These are phyloP conservation scores for Stegophylla sp. DNA, from an alignment of 2,888 invertebrate genomes.

Conservation along the genomic window DNA sequence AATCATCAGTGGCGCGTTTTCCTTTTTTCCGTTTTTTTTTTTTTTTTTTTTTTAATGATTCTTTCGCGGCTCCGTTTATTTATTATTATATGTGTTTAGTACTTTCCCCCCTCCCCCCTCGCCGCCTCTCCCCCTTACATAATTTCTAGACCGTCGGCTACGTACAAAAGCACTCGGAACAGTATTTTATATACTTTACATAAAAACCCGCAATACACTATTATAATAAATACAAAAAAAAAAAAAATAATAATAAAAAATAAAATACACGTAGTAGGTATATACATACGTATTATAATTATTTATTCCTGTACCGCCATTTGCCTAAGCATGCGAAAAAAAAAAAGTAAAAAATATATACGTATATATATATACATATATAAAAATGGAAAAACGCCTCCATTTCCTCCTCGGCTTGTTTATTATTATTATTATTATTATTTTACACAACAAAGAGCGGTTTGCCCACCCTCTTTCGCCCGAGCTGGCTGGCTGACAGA, in stretches of 20 bases:
- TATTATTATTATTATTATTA: slow-evolving; percentile 59
- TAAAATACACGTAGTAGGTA: slow-evolving; percentile 50
- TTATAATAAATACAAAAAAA: too few species aligned
- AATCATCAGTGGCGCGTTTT: slow-evolving; percentile 51
- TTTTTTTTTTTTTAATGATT: slow-evolving; percentile 49
- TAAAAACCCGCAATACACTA: slow-evolving; percentile 56
- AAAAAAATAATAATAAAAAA: too few species aligned
- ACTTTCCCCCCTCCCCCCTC: slow-evolving; percentile 20
- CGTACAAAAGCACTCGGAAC: slow-evolving; percentile 47
- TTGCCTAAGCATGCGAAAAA: slow-evolving; percentile 57
- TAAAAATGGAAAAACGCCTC: slow-evolving; percentile 49
- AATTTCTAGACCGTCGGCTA: slow-evolving; percentile 49
- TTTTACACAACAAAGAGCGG: slow-evolving; percentile 59
- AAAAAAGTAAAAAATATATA: not conserved
- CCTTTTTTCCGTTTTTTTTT: not conserved
- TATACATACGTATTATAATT: too few species aligned
- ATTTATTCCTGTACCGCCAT: slow-evolving; percentile 58
- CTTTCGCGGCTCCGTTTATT: slow-evolving; percentile 47
- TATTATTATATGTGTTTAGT: slow-evolving; percentile 49
- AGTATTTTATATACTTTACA: slow-evolving; percentile 41
- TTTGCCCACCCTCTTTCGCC: slow-evolving; percentile 53
- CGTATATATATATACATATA: too few species aligned
- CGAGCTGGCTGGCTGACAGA: too few species aligned
- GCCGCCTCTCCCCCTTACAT: too few species aligned
- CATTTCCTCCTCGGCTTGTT: slow-evolving; percentile 56